phyloP scores from a whole-genome alignment of 2,113 vertebrate genomes.

The Hemibagrus wyckioides region DNA sequence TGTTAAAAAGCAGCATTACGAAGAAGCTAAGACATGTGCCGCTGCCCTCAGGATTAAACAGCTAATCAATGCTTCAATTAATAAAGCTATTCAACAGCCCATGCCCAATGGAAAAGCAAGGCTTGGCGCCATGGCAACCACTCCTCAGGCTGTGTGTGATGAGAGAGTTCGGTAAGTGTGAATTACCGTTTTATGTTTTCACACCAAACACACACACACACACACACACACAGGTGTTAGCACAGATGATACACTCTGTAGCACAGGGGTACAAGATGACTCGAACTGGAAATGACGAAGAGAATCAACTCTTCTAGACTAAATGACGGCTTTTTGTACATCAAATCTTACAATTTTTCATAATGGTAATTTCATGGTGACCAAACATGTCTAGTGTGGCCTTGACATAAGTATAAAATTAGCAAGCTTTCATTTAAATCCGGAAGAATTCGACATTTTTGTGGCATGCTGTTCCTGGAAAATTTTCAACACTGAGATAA shows the following conservation, averaged over 20 bases:
- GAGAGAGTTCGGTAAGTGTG: neutral
- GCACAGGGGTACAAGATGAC: neutral
- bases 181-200: conserved; percentile 9
- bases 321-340: neutral
- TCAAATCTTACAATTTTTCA: neutral
- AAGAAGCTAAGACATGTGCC: conserved; percentile 23
- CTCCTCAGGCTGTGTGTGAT: neutral
- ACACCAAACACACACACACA: conserved; percentile 19
- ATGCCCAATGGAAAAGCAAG: conserved; percentile 38
- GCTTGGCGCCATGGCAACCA: conserved; percentile 43
- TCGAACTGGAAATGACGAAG: neutral
- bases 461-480: neutral
- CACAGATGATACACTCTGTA: neutral
- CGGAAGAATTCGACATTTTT: neutral
- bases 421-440: neutral
- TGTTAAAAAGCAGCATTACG: neutral
- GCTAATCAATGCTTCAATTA: conserved; percentile 52
- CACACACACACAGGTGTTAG: conserved; percentile 1
- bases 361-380: neutral
- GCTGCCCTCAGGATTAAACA: conserved; percentile 17
- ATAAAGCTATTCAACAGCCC: conserved; percentile 37
- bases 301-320: neutral
- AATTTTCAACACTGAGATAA: neutral
- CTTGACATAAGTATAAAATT: neutral
- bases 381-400: too few relatives aligned